phyloP scores from a whole-genome alignment of 1,140 invertebrate species.

The Belonocnema kinseyi region DNA sequence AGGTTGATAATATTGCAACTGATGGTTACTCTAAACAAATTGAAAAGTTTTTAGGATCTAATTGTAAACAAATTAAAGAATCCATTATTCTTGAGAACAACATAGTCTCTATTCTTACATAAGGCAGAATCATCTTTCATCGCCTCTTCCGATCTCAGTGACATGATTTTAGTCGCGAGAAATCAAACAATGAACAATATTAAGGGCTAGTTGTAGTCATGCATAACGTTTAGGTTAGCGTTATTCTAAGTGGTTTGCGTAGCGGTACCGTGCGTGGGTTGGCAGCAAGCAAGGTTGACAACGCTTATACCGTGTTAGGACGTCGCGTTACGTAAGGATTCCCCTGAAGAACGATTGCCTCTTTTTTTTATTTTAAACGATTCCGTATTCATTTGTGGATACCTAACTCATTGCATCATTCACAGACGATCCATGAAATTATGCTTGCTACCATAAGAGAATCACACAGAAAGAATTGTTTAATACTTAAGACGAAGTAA shows the following conservation, averaged over 20 bases:
- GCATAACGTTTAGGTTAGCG: slow-evolving; percentile 5
- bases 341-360: not conserved
- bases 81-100: no score
- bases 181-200: no score
- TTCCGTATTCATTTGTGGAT: slow-evolving; percentile 11
- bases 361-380: not conserved
- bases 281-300: slow-evolving; percentile 33
- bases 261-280: slow-evolving; percentile 61
- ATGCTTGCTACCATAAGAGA: slow-evolving; percentile 19
- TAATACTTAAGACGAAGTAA: no score
- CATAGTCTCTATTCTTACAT: no score
- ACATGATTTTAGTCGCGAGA: no score
- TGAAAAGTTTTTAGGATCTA: no score
- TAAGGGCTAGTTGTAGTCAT: slow-evolving; percentile 21
- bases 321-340: slow-evolving; percentile 14
- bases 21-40: no score
- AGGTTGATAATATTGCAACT: no score
- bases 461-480: not conserved
- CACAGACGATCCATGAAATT: not conserved
- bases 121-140: no score
- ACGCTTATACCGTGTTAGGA: not conserved
- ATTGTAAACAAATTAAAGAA: no score
- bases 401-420: not conserved
- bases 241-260: slow-evolving; percentile 50
- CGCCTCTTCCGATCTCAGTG: no score